Evolutionary conservation across 2,888 invertebrate genomes (phyloP), one percentile per base, ranked within the genome.

Genomic region (Dinocampus coccinellae): DNA sequence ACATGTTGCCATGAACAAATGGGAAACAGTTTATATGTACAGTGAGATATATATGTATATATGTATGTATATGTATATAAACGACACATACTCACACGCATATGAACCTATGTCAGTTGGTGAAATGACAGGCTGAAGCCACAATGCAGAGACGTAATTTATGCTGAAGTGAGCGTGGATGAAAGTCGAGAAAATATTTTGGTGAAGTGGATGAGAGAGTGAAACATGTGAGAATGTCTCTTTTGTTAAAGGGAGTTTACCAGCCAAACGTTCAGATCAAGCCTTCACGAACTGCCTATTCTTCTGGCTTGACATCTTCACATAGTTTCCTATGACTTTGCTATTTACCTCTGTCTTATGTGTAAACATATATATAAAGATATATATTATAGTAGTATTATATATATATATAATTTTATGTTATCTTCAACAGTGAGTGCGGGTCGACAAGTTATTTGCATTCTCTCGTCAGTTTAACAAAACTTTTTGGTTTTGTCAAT

Each of bases 361-460:
- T 47, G 47, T 16, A 47, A 47, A 47, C 16, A 47, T 47, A 39
- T n/a, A 47, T 47, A 47, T 16, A 16, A 16, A 47, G 16, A 47
- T 47, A 47, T 16, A 39, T 39, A n/a, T n/a, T n/a, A n/a, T n/a
- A n/a, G n/a, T n/a, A n/a, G n/a, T n/a, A n/a, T n/a, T n/a, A n/a
- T n/a, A 29, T 7, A 7, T 29, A 29, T 7, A 29, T 29, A 29
- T 29, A 29, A 29, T 29, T 47, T 47, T 26, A 39, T 55, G 53
- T 63, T 39, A 29, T 66, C 13, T n/a, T 22, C 65, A 57, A 42
- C n/a, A n/a, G 36, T 36, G 29, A 67, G 34, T 22, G 33, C 36
- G 34, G 36, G 66, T 53, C 53, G 69, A 68, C 74, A 70, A 76
- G 74, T 77, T 77, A 74, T 74, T 77, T 73, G 74, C 70, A 69